phyloP scores from a whole-genome alignment of 2,113 vertebrate genomes.

The Puffinus mauretanicus region DNA sequence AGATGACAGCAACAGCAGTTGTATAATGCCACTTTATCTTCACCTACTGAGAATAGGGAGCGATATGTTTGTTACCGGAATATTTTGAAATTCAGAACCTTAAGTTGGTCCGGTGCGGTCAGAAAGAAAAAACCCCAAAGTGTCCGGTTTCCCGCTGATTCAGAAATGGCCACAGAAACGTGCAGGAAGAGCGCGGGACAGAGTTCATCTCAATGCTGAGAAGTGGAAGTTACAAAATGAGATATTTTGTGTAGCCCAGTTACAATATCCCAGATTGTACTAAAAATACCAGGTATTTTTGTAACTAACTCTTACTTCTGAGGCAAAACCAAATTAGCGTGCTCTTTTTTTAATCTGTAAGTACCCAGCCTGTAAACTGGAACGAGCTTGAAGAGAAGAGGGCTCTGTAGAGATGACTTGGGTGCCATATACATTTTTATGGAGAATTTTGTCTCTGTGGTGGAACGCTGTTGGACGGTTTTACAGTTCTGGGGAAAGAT shows the following conservation, averaged over 20 bases:
- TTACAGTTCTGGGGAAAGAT: neutral
- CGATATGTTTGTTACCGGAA: neutral
- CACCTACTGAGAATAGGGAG: neutral
- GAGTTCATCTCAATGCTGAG: neutral
- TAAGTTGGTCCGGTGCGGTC: neutral
- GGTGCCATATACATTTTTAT: neutral
- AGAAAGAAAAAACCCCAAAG: neutral
- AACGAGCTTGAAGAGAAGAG: neutral
- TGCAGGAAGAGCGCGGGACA: neutral
- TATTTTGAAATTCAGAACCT: constrained; percentile 25
- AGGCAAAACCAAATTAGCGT: constrained; percentile 22
- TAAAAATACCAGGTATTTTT: constrained; percentile 44
- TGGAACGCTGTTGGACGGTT: neutral
- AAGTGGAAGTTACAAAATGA: neutral
- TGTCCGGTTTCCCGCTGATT: neutral
- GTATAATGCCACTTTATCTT: neutral
- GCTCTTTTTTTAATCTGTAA: neutral
- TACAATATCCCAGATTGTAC: neutral
- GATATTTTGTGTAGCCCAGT: neutral
- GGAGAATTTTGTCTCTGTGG: neutral
- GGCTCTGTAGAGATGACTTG: neutral
- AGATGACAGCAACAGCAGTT: neutral
- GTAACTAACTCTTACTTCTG: constrained; percentile 30
- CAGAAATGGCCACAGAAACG: neutral
- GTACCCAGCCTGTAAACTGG: neutral